Conservation (phyloP, 2,113 vertebrate species). For the Ceyx melanurus region DNA sequence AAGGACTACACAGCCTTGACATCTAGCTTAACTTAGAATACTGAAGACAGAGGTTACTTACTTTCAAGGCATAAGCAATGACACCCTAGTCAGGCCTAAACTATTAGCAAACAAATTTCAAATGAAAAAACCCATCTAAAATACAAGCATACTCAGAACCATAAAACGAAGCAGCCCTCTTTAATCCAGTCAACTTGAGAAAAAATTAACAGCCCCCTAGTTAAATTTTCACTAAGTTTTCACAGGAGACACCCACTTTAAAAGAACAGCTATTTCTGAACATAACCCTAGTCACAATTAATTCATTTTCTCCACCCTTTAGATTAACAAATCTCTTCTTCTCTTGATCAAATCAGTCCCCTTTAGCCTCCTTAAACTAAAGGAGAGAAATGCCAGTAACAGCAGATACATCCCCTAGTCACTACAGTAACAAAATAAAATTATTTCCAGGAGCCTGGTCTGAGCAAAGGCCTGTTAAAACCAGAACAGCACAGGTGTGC, state of each 20-base stretch:
- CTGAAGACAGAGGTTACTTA: neutral
- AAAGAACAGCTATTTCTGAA: neutral
- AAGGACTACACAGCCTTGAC: neutral
- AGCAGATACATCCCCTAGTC: neutral
- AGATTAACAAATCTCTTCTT: neutral
- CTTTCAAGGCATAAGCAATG: neutral
- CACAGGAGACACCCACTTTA: neutral
- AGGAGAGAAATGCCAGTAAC: neutral
- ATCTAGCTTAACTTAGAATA: neutral
- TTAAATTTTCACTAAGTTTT: neutral
- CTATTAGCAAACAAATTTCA: neutral
- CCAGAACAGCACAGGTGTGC: neutral
- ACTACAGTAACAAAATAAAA: neutral
- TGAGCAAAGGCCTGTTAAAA: neutral
- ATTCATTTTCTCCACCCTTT: neutral
- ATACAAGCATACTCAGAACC: rapidly evolving
- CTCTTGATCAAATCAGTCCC: neutral
- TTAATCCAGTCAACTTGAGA: neutral
- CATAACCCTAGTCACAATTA: neutral
- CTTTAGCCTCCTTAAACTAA: neutral
- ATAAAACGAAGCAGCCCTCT: neutral
- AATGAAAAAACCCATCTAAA: neutral
- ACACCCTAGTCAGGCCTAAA: neutral
- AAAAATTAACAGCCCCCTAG: rapidly evolving
- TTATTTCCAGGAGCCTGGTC: neutral